Base-by-base conservation (phyloP, 1,140 invertebrate species). In the Doryteuthis pealeii region DNA sequence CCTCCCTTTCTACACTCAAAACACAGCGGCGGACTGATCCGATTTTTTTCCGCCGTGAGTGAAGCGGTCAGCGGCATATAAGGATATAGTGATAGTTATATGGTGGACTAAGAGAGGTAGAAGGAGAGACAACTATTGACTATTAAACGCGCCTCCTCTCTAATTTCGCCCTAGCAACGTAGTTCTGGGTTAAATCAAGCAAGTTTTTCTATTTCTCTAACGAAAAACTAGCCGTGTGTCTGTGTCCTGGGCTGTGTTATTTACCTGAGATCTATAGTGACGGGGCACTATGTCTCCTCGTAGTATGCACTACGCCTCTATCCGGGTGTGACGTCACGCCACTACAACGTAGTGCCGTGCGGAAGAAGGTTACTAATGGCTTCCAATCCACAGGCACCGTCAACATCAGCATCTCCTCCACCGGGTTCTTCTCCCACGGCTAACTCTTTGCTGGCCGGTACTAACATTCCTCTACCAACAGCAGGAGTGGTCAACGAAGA, bases 301-400 rank as follows among this genome's bases (percentile, higher is more conserved):
- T 62, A 62, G 54, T 22, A 18, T 18, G 18, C 54, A 62, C 54
- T 62, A 62, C 54, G 54, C 54, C 18, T 62, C 54, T 62, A 62
- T 62, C 22, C 26, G 18, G 10, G 22, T 28, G 54, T 62, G 54
- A 62, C 54, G 54, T 62, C 54, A 62, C 54, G 54, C 54, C 26
- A 22, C 54, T 62, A 62, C 22, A 62, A 22, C 54, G 54, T 62
- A 62, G 54, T 62, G 54, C 54, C 54, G 54, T 62, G 54, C 54
- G 54, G 54, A 62, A 62, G 54, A 62, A 62, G 54, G 10, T 62
- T 62, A 62, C 54, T 62, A 62, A 62, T 62, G 54, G 54, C 54
- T 12, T 62, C 54, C 54, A 62, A 62, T 62, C 54, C 54, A 62
- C 54, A n/a, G 26, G 54, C 18, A 0, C 18, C 54, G 54, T 62